Percentiles rank a stretch among this genome's conserved stretches.
These are phyloP conservation scores for Bungarus multicinctus DNA, from an alignment of 2,113 vertebrate species.

Conservation along the genomic window DNA sequence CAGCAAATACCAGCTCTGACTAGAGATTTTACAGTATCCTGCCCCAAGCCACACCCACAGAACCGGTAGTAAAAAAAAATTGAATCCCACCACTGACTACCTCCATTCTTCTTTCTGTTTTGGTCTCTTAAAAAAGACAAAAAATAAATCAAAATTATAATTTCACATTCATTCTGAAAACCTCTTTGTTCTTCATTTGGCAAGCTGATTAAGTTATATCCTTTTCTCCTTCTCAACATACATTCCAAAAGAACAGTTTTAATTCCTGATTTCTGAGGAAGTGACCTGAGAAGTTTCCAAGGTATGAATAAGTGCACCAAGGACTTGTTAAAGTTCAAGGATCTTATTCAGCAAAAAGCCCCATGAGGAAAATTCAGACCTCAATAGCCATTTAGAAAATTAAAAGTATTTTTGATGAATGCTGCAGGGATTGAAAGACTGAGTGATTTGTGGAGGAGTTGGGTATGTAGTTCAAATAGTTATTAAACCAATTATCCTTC, in stretches of 20 bases:
- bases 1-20: no score
- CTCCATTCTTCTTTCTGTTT: background rate
- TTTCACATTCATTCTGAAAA: background rate
- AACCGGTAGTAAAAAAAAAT: no score
- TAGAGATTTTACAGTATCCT: no score
- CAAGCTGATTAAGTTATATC: slow-evolving; percentile 26
- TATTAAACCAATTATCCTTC: background rate
- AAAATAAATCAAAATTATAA: background rate
- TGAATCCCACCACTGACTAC: no score
- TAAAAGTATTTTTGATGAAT: slow-evolving; percentile 36
- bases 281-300: slow-evolving; percentile 39
- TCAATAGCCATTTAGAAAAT: slow-evolving; percentile 39
- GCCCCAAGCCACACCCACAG: no score
- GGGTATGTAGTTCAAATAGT: slow-evolving; percentile 12
- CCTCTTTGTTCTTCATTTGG: background rate
- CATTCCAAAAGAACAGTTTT: slow-evolving; percentile 33
- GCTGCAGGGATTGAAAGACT: slow-evolving; percentile 3
- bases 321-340: slow-evolving; percentile 54
- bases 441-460: background rate
- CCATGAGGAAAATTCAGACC: slow-evolving; percentile 32
- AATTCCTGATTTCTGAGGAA: slow-evolving; percentile 31
- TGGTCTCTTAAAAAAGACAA: background rate
- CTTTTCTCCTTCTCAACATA: background rate
- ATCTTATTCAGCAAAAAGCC: slow-evolving; percentile 44
- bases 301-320: slow-evolving; percentile 22